These are phyloP conservation scores for Saturnia pavonia DNA, from an alignment of 2,888 invertebrate genomes.

Conservation along the genomic window DNA sequence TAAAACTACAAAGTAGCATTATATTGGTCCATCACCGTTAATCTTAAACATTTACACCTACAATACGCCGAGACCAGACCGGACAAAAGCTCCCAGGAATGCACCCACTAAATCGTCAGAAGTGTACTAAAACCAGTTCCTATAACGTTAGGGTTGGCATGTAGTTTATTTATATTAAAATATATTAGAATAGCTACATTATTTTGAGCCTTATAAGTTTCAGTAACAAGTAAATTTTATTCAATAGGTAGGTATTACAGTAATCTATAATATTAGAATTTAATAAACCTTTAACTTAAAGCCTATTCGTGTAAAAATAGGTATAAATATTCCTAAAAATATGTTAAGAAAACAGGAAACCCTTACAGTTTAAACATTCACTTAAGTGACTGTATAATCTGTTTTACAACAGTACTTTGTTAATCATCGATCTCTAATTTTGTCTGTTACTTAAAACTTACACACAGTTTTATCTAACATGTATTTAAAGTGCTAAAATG, in stretches of 20 bases:
- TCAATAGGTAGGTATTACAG: no score
- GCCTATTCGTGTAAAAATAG: no score
- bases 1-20: slow-evolving; percentile 38
- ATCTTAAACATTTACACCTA: slow-evolving; percentile 56
- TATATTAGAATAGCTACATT: background rate
- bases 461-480: slow-evolving; percentile 69
- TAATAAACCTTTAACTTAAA: no score
- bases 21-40: slow-evolving; percentile 44
- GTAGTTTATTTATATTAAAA: background rate
- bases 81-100: slow-evolving; percentile 61
- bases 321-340: no score
- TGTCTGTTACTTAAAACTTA: slow-evolving; percentile 70
- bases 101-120: slow-evolving; percentile 75
- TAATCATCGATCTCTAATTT: slow-evolving; percentile 73
- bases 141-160: slow-evolving; percentile 44
- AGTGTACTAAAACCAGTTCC: slow-evolving; percentile 65
- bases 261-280: no score
- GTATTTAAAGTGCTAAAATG: slow-evolving; percentile 69
- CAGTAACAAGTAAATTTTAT: no score
- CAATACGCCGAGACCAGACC: slow-evolving; percentile 37
- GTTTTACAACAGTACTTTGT: slow-evolving; percentile 36
- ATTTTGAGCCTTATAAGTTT: no score
- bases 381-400: background rate
- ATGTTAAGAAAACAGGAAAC: no score
- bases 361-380: background rate